Evolutionary conservation across 2,113 vertebrate species (phyloP).

Genomic region (Gracilinanus agilis): DNA sequence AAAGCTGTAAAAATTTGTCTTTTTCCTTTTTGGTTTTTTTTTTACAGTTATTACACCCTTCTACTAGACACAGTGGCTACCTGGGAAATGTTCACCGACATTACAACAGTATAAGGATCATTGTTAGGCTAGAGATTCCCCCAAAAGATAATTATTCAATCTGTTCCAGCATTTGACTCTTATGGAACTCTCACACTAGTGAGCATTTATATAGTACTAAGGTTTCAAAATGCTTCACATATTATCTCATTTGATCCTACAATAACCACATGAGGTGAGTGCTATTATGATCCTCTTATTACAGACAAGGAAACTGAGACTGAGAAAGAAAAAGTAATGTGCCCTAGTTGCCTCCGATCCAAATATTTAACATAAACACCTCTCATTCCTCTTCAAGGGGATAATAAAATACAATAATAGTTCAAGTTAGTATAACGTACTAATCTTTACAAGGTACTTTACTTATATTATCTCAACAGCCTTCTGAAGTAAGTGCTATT

Average conservation of each 20-base stretch:
- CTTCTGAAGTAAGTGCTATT: neutral
- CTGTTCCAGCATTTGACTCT: neutral
- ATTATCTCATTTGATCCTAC: neutral
- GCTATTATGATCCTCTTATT: neutral
- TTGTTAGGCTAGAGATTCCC: neutral
- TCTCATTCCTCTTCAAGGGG: neutral
- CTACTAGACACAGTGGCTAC: neutral
- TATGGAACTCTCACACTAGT: neutral
- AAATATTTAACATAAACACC: neutral
- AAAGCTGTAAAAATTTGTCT: neutral
- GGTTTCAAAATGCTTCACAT: neutral
- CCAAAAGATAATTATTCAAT: neutral
- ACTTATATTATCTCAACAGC: neutral
- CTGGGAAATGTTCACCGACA: neutral
- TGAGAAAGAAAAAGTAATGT: neutral
- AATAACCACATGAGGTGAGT: neutral
- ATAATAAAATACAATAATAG: neutral
- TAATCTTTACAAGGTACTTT: neutral
- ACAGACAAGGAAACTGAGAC: neutral
- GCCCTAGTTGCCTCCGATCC: neutral
- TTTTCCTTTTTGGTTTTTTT: neutral
- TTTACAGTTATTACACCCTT: neutral
- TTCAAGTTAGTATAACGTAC: neutral
- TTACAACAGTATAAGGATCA: neutral
- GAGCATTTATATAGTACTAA: neutral